A percentile compares a stretch with the other conserved stretches of the same genome.
phyloP scores from a whole-genome alignment of 1,140 invertebrate genomes.

The Conopomorpha cramerella region DNA sequence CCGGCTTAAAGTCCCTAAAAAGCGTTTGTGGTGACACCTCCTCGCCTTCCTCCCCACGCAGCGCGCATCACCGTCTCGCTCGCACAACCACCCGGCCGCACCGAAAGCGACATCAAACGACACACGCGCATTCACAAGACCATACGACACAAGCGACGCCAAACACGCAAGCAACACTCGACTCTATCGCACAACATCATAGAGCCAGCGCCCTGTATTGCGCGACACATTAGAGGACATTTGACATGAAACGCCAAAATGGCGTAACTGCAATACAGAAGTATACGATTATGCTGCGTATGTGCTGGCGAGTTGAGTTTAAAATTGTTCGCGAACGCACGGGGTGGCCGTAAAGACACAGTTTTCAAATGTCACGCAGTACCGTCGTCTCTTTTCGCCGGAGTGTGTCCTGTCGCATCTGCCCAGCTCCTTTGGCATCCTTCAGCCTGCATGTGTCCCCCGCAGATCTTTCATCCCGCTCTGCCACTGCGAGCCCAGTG shows the following conservation, averaged over 20 bases:
- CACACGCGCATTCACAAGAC: slow-evolving; percentile 20
- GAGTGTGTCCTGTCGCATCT: slow-evolving; percentile 50
- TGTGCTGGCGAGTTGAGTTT: background rate
- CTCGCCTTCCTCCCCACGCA: slow-evolving; percentile 21
- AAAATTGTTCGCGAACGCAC: slow-evolving; percentile 6
- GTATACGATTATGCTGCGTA: no score
- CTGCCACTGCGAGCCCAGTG: slow-evolving; percentile 34
- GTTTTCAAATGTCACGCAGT: slow-evolving; percentile 57
- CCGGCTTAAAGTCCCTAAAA: slow-evolving; percentile 37
- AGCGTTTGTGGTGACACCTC: slow-evolving; percentile 44
- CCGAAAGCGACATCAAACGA: slow-evolving; percentile 40
- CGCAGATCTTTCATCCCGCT: slow-evolving; percentile 54
- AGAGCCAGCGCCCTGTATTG: slow-evolving; percentile 35
- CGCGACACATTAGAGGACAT: slow-evolving; percentile 56
- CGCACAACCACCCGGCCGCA: slow-evolving; percentile 26
- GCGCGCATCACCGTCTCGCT: slow-evolving; percentile 21
- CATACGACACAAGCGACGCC: slow-evolving; percentile 30
- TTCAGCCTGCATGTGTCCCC: slow-evolving; percentile 39
- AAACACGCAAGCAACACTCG: slow-evolving; percentile 12
- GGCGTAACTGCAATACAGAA: slow-evolving; percentile 7
- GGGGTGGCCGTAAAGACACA: slow-evolving; percentile 46
- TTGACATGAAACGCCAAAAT: slow-evolving; percentile 14
- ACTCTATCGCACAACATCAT: slow-evolving; percentile 19
- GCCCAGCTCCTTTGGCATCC: slow-evolving; percentile 53
- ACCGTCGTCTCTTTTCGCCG: slow-evolving; percentile 57